These are phyloP conservation scores for Philopedon plagiatum DNA, from an alignment of 2,888 invertebrate species.

Conservation along the genomic window DNA sequence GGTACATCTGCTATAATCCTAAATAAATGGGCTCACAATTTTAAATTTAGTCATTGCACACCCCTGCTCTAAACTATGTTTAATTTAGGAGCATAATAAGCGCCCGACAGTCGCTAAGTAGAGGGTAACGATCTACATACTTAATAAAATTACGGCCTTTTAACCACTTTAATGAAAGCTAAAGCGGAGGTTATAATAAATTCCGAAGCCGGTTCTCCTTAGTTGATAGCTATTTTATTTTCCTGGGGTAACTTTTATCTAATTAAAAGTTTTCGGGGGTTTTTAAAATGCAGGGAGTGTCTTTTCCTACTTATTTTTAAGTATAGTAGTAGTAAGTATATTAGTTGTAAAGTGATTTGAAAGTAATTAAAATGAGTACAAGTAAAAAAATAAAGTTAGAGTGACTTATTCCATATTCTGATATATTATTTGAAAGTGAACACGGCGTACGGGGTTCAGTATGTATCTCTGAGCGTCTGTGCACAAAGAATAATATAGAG, in stretches of 20 bases:
- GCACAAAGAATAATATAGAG: too few species aligned
- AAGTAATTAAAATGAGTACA: too few species aligned
- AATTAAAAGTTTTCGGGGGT: background rate
- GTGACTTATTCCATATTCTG: too few species aligned
- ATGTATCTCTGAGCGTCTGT: too few species aligned
- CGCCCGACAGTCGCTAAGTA: constrained; percentile 30
- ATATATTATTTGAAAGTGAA: too few species aligned
- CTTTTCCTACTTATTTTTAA: too few species aligned
- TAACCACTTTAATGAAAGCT: constrained; percentile 40
- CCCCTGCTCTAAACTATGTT: constrained; percentile 4
- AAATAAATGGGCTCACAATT: background rate
- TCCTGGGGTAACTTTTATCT: background rate
- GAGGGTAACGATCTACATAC: constrained; percentile 39
- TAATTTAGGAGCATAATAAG: constrained; percentile 26
- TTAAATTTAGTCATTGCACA: background rate
- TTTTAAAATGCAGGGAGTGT: background rate
- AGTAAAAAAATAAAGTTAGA: too few species aligned
- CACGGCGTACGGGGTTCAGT: too few species aligned
- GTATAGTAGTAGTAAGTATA: too few species aligned
- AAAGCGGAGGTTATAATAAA: constrained; percentile 33
- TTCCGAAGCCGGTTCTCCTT: constrained; percentile 4
- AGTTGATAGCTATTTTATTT: constrained; percentile 21
- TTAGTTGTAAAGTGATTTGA: too few species aligned
- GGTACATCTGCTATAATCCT: background rate
- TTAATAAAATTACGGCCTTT: constrained; percentile 42